A percentile compares a stretch with the other conserved stretches of the same genome.
phyloP scores from a whole-genome alignment of 2,797 vertebrate genomes.

The Crypturellus tataupa region DNA sequence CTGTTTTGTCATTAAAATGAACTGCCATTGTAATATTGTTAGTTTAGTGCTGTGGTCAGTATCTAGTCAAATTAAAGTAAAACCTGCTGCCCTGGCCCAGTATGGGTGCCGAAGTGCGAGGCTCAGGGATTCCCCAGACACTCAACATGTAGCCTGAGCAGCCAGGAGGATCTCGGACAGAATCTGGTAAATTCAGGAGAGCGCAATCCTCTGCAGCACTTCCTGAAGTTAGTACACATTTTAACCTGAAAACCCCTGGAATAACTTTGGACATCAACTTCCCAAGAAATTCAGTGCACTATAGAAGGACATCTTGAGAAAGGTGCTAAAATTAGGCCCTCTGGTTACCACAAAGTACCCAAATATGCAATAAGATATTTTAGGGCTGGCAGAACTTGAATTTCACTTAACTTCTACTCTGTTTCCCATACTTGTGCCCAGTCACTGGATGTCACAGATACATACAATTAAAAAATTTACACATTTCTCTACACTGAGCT shows the following conservation, averaged over 20 bases:
- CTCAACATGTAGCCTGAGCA: not conserved
- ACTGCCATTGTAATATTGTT: not conserved
- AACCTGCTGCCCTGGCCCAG: not conserved
- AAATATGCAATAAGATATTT: conserved; percentile 75
- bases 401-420: conserved; percentile 5
- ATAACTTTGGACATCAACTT: not conserved
- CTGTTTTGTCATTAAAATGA: not conserved
- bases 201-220: not conserved
- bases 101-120: not conserved
- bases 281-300: not conserved
- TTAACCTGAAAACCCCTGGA: not conserved
- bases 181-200: not conserved
- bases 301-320: conserved; percentile 63
- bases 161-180: not conserved
- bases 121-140: not conserved
- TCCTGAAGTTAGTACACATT: not conserved
- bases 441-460: not conserved
- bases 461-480: not conserved
- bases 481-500: not conserved
- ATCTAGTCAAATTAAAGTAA: not conserved
- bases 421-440: not conserved
- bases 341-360: conserved; percentile 74
- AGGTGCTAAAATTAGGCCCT: conserved; percentile 68
- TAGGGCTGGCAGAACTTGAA: conserved; percentile 55
- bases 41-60: not conserved